Evolutionary conservation across 1,140 invertebrate species (phyloP), one percentile per base, ranked within the genome.

Genomic region (Zaprionus inermis): DNA sequence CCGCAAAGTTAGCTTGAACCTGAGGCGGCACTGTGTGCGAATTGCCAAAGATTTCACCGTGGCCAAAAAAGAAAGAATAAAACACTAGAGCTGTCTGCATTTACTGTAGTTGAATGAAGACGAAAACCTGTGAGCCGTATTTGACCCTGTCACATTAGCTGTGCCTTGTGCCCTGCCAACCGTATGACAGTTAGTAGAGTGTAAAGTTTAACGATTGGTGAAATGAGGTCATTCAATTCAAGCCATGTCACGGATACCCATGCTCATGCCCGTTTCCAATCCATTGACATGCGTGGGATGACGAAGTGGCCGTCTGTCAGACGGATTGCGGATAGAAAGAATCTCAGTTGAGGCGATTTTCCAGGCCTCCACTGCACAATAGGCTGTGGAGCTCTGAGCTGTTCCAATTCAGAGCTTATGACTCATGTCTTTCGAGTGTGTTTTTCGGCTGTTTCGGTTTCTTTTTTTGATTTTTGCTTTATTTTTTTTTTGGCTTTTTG

Each of bases 151-250:
- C 84, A 74, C 75, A 77, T 79, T 79, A 77, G 61, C 74, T 73
- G 30, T 69, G 30, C 30, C 30, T 32, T 32, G 30, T 32, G 18
- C 46, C 20, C 51, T 79, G 84, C 76, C 66, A 86, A 78, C 73
- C 72, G 24, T 28, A 28, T 28, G 52, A 68, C 75, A 78, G 84
- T 81, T 84, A 89, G 75, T 84, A 89, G 84, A 89, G 78, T 89
- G 81, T 89, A 84, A 89, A 89, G 84, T 89, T 89, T 89, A 89
- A 89, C 79, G 81, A 84, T 89, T 89, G 78, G 78, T 79, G 75
- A 81, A 89, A 84, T 79, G 78, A 71, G 84, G 84, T 75, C 80
- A 89, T 55, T 73, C 79, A 78, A 68, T 78, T 22, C 59, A 60
- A 46, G 38, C 22, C 38, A 51, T 57, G 60, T 38, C 46, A 49